phyloP scores from a whole-genome alignment of 2,888 invertebrate genomes.

The Coenonympha glycerion region DNA sequence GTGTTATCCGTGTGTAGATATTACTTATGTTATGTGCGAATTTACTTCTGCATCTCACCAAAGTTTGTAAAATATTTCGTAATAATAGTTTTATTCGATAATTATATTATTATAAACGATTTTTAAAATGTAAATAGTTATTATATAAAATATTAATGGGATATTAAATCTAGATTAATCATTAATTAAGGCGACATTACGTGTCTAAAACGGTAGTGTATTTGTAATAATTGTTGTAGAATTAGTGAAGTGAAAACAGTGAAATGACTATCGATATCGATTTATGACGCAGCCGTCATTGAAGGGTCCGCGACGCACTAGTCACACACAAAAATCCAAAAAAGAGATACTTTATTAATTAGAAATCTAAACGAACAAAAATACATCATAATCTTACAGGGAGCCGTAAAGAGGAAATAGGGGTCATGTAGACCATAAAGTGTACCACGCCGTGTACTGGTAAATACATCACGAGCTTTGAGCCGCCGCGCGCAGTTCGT shows the following conservation, averaged over 20 bases:
- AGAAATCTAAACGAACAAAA: background rate
- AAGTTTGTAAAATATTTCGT: slow-evolving; percentile 76
- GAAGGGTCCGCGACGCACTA: slow-evolving; percentile 63
- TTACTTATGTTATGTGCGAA: slow-evolving; percentile 58
- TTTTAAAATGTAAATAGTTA: slow-evolving; percentile 72
- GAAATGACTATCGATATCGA: slow-evolving; percentile 40
- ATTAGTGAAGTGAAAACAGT: slow-evolving; percentile 64
- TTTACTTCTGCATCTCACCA: slow-evolving; percentile 71
- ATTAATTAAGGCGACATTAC: slow-evolving; percentile 61
- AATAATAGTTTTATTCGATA: slow-evolving; percentile 70
- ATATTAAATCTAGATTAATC: slow-evolving; percentile 62
- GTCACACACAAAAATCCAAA: slow-evolving; percentile 42
- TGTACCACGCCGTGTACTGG: slow-evolving; percentile 26
- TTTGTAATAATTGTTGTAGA: slow-evolving; percentile 72
- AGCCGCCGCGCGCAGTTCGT: slow-evolving; percentile 29
- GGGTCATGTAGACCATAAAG: slow-evolving; percentile 21
- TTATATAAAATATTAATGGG: slow-evolving; percentile 57
- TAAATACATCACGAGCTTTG: slow-evolving; percentile 24
- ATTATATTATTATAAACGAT: slow-evolving; percentile 54
- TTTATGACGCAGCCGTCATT: slow-evolving; percentile 41
- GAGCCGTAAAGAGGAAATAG: slow-evolving; percentile 17
- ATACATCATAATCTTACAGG: slow-evolving; percentile 6
- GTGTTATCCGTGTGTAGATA: slow-evolving; percentile 47
- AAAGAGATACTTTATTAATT: slow-evolving; percentile 1
- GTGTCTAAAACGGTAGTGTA: slow-evolving; percentile 73